Evolutionary conservation across 2,113 vertebrate genomes (phyloP).

Genomic region (Geococcyx californianus): DNA sequence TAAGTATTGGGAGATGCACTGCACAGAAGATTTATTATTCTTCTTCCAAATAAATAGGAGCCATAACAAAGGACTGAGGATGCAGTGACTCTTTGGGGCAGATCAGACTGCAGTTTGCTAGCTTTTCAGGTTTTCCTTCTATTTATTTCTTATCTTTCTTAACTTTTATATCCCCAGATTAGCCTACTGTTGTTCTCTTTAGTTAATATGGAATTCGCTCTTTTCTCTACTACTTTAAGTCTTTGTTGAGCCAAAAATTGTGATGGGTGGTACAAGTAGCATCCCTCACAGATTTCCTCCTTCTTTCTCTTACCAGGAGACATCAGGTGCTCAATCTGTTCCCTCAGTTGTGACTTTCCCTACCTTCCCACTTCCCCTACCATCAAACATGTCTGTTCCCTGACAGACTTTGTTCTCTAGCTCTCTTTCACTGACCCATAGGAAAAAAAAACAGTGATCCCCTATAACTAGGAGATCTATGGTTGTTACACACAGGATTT

Average conservation of each 20-base stretch:
- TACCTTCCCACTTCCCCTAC: not conserved
- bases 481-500: not conserved
- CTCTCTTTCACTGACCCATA: not conserved
- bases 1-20: rapidly evolving
- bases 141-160: not conserved
- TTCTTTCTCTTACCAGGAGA: not conserved
- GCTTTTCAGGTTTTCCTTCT: not conserved
- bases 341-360: not conserved
- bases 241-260: not conserved
- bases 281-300: not conserved
- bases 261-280: rapidly evolving
- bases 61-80: not conserved
- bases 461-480: not conserved
- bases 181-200: not conserved
- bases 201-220: not conserved
- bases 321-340: not conserved
- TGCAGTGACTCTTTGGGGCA: not conserved
- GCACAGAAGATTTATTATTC: not conserved
- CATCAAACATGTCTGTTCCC: not conserved
- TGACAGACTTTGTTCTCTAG: not conserved
- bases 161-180: no score
- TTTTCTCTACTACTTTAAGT: not conserved
- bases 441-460: not conserved
- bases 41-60: not conserved
- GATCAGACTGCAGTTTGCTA: not conserved